Evolutionary conservation across 2,888 invertebrate genomes (phyloP).

Genomic region (Formica aserva): DNA sequence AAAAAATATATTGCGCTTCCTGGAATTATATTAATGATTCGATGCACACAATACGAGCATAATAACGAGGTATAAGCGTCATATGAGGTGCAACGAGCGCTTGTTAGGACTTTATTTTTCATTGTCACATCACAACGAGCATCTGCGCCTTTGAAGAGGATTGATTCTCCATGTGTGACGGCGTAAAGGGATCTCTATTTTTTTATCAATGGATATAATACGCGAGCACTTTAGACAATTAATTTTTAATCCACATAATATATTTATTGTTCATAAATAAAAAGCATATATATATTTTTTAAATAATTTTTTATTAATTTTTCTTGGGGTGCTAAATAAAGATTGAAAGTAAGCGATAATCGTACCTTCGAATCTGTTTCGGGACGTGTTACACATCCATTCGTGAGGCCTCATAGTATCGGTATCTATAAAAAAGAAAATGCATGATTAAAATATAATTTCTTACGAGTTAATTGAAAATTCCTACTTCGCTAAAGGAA

Average conservation of each 20-base stretch:
- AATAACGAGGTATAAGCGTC: conserved; percentile 16
- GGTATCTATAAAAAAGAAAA: conserved; percentile 54
- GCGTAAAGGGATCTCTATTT: background rate
- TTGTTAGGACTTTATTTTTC: conserved; percentile 64
- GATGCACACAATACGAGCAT: conserved; percentile 27
- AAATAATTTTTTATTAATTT: background rate
- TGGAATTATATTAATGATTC: conserved; percentile 14
- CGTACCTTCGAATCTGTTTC: conserved; percentile 65
- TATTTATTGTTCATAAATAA: background rate
- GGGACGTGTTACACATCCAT: conserved; percentile 45
- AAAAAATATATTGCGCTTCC: conserved; percentile 21
- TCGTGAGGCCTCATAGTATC: conserved; percentile 63
- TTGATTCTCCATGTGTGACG: background rate
- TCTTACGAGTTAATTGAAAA: background rate
- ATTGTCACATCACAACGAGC: conserved; percentile 41
- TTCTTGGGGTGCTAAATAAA: background rate
- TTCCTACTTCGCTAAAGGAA: background rate
- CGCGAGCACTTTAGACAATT: background rate
- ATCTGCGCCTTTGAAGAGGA: conserved; percentile 33
- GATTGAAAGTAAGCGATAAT: conserved; percentile 44
- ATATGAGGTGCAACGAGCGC: conserved; percentile 65
- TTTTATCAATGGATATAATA: background rate
- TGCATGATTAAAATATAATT: background rate
- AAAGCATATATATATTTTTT: background rate
- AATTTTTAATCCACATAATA: background rate